These are phyloP conservation scores for Drosophila biarmipes DNA, from an alignment of 1,140 invertebrate genomes.

Conservation along the genomic window DNA sequence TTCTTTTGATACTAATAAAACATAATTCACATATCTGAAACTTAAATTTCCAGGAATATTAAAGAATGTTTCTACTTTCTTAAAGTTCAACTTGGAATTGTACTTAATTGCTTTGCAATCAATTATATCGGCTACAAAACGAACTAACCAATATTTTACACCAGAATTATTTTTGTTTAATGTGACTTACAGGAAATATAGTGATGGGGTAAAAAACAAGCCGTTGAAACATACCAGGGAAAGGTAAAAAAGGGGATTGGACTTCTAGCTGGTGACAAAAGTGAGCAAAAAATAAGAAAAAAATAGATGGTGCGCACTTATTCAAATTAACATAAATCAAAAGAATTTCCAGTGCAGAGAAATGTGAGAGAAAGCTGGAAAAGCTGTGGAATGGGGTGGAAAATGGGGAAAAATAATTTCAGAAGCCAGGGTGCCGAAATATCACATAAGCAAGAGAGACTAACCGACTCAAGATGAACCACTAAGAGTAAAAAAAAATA, in stretches of 20 bases:
- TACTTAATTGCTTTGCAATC: no score
- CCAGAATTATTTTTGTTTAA: no score
- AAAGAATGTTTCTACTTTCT: no score
- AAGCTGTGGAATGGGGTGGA: background rate
- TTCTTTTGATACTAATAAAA: no score
- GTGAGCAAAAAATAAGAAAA: slow-evolving; percentile 40
- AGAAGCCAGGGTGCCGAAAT: background rate
- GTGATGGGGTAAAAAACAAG: background rate
- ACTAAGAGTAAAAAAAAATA: no score
- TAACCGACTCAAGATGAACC: background rate
- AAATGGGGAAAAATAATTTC: background rate
- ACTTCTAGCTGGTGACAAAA: slow-evolving; percentile 11
- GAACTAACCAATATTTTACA: background rate
- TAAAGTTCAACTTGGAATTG: no score
- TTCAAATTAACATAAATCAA: slow-evolving; percentile 76
- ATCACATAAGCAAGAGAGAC: background rate
- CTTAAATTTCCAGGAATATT: no score
- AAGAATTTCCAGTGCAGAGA: slow-evolving; percentile 61
- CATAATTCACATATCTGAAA: no score
- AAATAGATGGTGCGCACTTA: slow-evolving; percentile 70
- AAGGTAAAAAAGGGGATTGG: background rate
- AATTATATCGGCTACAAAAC: no score
- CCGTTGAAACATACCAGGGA: slow-evolving; percentile 1
- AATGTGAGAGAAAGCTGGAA: slow-evolving; percentile 37
- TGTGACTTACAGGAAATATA: background rate